phyloP scores from a whole-genome alignment of 2,113 vertebrate species.

The Perca fluviatilis region DNA sequence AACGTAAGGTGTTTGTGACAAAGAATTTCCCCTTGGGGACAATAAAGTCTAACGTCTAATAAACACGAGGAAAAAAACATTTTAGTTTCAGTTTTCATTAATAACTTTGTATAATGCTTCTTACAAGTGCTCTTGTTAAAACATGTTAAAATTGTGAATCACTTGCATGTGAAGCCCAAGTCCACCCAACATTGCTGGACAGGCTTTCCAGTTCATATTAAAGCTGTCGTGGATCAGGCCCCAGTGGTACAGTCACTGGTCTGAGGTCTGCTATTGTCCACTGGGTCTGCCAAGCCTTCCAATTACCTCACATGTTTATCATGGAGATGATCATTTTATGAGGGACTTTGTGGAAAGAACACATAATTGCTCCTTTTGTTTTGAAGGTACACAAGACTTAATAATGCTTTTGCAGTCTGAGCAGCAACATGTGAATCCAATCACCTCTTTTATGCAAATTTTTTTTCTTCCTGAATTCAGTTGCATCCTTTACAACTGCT shows the following conservation, averaged over 20 bases:
- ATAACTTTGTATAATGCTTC: neutral
- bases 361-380: constrained; percentile 31
- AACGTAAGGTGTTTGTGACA: too few species aligned
- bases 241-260: constrained; percentile 8
- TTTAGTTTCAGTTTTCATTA: constrained; percentile 1
- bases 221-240: constrained; percentile 18
- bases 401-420: neutral
- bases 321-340: constrained; percentile 18
- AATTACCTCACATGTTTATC: constrained; percentile 34
- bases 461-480: neutral
- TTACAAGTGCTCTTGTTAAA: neutral
- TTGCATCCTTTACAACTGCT: neutral
- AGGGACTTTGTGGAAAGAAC: constrained; percentile 50
- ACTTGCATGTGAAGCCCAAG: constrained; percentile 12
- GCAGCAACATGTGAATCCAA: constrained; percentile 45
- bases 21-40: too few species aligned
- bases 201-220: constrained; percentile 4
- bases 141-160: constrained; percentile 36
- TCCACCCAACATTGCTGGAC: constrained; percentile 32
- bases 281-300: constrained; percentile 44
- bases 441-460: neutral
- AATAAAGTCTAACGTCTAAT: too few species aligned
- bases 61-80: too few species aligned
- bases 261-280: constrained; percentile 43
- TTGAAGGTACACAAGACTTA: neutral